phyloP scores from a whole-genome alignment of 2,888 invertebrate species.

The Mythimna ferrago region DNA sequence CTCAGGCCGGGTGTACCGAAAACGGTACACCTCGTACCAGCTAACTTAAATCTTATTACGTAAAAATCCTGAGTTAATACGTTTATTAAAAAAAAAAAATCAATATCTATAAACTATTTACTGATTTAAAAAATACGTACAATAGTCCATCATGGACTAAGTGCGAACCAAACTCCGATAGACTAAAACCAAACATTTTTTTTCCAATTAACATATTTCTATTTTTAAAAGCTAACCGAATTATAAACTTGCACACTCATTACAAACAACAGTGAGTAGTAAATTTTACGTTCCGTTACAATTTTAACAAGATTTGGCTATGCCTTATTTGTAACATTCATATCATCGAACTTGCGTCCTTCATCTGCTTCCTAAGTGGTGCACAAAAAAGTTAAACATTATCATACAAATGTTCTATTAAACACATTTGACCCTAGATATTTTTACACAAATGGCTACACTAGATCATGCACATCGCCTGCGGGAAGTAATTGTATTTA shows the following conservation, averaged over 20 bases:
- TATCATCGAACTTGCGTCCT: constrained; percentile 3
- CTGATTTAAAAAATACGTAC: too few species aligned
- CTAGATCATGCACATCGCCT: constrained; percentile 33
- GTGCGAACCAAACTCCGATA: too few species aligned
- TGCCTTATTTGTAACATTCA: background rate
- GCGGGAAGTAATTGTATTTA: constrained; percentile 34
- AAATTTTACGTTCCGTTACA: background rate
- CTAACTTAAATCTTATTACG: too few species aligned
- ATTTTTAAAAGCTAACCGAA: too few species aligned
- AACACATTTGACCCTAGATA: constrained; percentile 35
- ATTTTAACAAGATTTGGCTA: background rate
- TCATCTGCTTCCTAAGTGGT: background rate
- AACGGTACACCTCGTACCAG: too few species aligned
- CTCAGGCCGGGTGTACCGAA: too few species aligned
- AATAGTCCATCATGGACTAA: too few species aligned
- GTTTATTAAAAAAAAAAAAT: too few species aligned
- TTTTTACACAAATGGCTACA: constrained; percentile 31
- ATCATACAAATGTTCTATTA: constrained; percentile 44
- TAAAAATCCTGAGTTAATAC: too few species aligned
- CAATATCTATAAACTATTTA: too few species aligned
- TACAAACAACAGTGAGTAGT: background rate
- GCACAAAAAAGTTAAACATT: constrained; percentile 24
- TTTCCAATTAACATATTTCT: too few species aligned
- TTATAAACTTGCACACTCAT: background rate
- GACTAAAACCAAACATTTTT: too few species aligned